These are phyloP conservation scores for Cylas formicarius DNA, from an alignment of 1,140 invertebrate species.

Conservation along the genomic window DNA sequence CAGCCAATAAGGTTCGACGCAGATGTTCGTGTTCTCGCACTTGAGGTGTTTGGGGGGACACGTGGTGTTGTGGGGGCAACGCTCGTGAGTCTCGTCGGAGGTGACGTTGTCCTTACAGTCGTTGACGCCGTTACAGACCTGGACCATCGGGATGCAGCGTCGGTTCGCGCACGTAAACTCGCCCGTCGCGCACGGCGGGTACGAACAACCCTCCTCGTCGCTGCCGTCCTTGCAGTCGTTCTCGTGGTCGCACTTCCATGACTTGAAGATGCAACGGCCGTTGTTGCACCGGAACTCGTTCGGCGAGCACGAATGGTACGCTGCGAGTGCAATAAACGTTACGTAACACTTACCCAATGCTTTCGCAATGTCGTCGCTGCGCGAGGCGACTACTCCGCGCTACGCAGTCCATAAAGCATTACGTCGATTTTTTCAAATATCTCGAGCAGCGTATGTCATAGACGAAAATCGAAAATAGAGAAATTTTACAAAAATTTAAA, in stretches of 20 bases:
- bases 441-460: no score
- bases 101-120: constrained; percentile 91
- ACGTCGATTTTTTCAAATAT: no score
- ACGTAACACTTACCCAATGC: no score
- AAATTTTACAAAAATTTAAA: no score
- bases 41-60: constrained; percentile 82
- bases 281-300: constrained; percentile 93
- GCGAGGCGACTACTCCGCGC: no score
- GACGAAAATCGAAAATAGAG: no score
- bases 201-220: constrained; percentile 86
- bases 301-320: constrained; percentile 85
- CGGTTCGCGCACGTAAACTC: constrained; percentile 92
- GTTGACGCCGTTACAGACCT: constrained; percentile 88
- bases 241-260: constrained; percentile 91
- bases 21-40: constrained; percentile 90
- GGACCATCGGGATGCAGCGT: constrained; percentile 74
- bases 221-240: constrained; percentile 92
- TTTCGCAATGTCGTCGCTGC: no score
- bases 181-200: constrained; percentile 81
- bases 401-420: no score
- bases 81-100: constrained; percentile 81
- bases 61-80: constrained; percentile 75
- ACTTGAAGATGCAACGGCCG: constrained; percentile 89
- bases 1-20: constrained; percentile 90
- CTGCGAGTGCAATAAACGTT: no score